These are phyloP conservation scores for Pan troglodytes DNA, from an alignment of 2,113 vertebrate species.

Conservation along the genomic window NHGRI_mPanTro3-v2.1_pri NC_072412.2:103262501-103263000, in stretches of 20 bases:
- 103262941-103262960: neutral
- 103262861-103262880: neutral
- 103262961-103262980: neutral
- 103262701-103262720: neutral
- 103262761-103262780: neutral
- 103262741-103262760: neutral
- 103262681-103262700: neutral
- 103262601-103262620: neutral
- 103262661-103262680: neutral
- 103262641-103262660: neutral
- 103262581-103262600: neutral
- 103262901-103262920: neutral
- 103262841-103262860: neutral
- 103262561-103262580: neutral
- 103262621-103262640: neutral
- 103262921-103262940: neutral
- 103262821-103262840: neutral
- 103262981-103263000: neutral
- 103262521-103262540: neutral
- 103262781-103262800: neutral
- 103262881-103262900: neutral
- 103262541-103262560: neutral
- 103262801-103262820: neutral
- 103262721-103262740: neutral
- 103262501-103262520: neutral